These are phyloP conservation scores for Triplophysa bombifrons DNA, from an alignment of 2,797 vertebrate genomes.

Conservation along the genomic window DNA sequence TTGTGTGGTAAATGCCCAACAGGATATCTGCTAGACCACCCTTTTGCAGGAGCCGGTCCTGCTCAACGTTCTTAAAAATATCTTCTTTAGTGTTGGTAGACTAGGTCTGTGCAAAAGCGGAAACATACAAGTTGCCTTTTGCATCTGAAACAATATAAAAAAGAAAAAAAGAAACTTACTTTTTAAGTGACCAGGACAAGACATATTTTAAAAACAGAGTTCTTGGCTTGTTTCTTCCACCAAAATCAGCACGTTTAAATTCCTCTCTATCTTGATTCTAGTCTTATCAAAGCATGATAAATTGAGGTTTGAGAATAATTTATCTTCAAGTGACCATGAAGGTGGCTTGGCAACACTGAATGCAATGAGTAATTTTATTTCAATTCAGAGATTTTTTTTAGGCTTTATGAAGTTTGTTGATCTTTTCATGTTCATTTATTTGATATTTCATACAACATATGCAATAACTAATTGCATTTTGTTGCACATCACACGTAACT, in stretches of 20 bases:
- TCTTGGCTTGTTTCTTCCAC: conserved; percentile 25
- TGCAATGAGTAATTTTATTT: conserved; percentile 23
- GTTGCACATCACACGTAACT: too few relatives aligned
- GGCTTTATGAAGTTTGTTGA: not conserved
- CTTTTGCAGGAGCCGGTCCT: too few relatives aligned
- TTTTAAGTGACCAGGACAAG: not conserved
- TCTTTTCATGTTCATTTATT: not conserved
- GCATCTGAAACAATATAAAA: too few relatives aligned
- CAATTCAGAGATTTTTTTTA: not conserved
- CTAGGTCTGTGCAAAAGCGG: too few relatives aligned
- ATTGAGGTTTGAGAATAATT: conserved; percentile 1
- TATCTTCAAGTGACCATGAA: conserved; percentile 18
- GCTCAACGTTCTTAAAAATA: too few relatives aligned
- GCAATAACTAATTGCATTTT: not conserved
- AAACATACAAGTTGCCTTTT: too few relatives aligned
- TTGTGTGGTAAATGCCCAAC: too few relatives aligned
- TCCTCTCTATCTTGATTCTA: conserved; percentile 15
- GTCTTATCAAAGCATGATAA: conserved; percentile 29
- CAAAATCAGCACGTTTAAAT: conserved; percentile 29
- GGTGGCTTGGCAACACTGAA: conserved; percentile 31
- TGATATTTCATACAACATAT: not conserved
- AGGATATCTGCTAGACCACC: too few relatives aligned
- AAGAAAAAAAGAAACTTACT: not conserved
- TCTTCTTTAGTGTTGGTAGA: too few relatives aligned
- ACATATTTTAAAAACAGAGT: not conserved